Evolutionary conservation across 2,888 invertebrate species (phyloP).

Genomic region (Hyles lineata): DNA sequence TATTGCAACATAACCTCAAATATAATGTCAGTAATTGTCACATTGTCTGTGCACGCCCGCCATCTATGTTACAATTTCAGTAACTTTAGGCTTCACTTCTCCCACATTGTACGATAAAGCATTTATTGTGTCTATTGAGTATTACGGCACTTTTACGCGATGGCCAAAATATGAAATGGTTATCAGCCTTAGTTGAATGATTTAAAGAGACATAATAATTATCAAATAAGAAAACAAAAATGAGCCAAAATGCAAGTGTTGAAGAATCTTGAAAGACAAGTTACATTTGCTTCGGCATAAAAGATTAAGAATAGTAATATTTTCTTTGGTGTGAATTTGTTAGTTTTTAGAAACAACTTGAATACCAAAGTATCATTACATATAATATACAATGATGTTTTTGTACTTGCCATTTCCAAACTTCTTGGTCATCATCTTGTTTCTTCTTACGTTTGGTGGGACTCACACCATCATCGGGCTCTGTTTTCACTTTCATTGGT

Average conservation of each 20-base stretch:
- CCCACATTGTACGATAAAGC: not conserved
- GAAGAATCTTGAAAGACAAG: no score
- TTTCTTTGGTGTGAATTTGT: not conserved
- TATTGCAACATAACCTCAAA: conserved; percentile 62
- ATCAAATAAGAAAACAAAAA: no score
- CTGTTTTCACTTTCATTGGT: conserved; percentile 63
- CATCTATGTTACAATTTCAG: not conserved
- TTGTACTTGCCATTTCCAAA: conserved; percentile 94
- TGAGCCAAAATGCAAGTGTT: no score
- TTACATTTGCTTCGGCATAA: no score
- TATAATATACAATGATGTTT: not conserved
- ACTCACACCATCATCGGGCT: conserved; percentile 66
- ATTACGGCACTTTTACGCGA: not conserved
- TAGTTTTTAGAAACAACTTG: not conserved
- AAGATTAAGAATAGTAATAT: no score
- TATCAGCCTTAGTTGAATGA: no score
- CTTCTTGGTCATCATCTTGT: conserved; percentile 92
- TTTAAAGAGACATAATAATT: no score
- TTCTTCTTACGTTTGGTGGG: conserved; percentile 91
- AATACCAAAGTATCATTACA: not conserved
- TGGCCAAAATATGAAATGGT: no score
- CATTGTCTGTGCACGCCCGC: conserved; percentile 36
- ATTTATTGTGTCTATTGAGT: not conserved
- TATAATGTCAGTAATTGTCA: conserved; percentile 35
- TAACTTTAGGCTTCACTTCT: not conserved